These are phyloP conservation scores for Camponotus fellah DNA, from an alignment of 2,888 invertebrate species.

Conservation along the genomic window DNA sequence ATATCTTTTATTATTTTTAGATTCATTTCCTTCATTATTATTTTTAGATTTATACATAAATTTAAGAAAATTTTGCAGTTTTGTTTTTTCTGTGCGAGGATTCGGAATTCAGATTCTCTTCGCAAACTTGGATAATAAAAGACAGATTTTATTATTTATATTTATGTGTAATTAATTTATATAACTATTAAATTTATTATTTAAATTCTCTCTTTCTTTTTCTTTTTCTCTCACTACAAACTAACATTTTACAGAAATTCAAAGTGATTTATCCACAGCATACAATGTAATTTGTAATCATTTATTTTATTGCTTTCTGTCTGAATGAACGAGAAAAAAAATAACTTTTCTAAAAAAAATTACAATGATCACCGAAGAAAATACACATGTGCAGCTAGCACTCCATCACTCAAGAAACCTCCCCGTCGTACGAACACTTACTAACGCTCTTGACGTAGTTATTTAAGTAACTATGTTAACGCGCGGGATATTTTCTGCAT, in stretches of 20 bases:
- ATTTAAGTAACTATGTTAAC: constrained; percentile 32
- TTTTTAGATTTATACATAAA: not conserved
- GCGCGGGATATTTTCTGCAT: constrained; percentile 50
- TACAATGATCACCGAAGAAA: not conserved
- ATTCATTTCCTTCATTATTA: too few relatives aligned
- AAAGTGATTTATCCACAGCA: too few relatives aligned
- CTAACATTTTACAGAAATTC: too few relatives aligned
- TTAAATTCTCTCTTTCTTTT: too few relatives aligned
- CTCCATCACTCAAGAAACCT: constrained; percentile 42
- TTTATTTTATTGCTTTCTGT: too few relatives aligned
- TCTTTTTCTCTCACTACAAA: too few relatives aligned
- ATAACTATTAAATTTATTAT: not conserved
- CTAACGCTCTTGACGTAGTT: not conserved
- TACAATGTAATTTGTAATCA: too few relatives aligned
- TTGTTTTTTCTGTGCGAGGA: not conserved
- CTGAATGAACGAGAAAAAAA: not conserved
- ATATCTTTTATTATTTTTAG: too few relatives aligned
- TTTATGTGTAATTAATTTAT: not conserved
- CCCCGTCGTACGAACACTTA: not conserved
- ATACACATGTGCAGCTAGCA: not conserved
- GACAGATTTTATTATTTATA: too few relatives aligned
- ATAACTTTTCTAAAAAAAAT: not conserved
- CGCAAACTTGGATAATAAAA: not conserved
- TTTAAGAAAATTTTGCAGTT: not conserved
- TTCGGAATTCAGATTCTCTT: not conserved